A percentile compares a stretch with the other conserved stretches of the same genome.
These are phyloP conservation scores for Tanaodytes sp. DNA, from an alignment of 2,888 invertebrate genomes.

Conservation along the genomic window DNA sequence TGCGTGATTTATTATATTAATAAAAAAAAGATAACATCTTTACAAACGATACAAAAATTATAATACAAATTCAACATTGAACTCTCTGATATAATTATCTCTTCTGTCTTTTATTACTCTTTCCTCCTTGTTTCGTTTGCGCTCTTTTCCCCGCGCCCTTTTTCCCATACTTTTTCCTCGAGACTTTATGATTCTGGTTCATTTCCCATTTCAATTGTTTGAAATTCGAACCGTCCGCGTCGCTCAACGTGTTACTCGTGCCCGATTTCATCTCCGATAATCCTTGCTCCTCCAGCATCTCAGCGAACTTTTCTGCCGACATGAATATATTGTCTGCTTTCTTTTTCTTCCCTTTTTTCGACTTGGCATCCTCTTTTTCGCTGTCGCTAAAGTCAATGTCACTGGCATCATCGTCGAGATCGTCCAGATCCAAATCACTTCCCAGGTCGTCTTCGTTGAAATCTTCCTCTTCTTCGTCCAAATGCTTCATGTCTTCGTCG, in stretches of 20 bases:
- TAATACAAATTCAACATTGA: background rate
- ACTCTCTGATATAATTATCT: conserved; percentile 40
- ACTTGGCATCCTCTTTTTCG: conserved; percentile 59
- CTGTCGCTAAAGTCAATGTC: conserved; percentile 72
- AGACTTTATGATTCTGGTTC: conserved; percentile 73
- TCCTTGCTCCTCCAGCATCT: conserved; percentile 88
- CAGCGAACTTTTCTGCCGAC: conserved; percentile 91
- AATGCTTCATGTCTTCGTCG: conserved; percentile 62
- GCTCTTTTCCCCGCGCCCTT: conserved; percentile 36
- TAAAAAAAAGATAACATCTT: too few relatives aligned
- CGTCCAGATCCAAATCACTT: conserved; percentile 63
- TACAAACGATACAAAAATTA: background rate
- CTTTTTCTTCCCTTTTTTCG: conserved; percentile 43
- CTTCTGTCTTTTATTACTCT: conserved; percentile 59
- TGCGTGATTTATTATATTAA: too few relatives aligned
- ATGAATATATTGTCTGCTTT: conserved; percentile 78
- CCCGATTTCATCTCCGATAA: conserved; percentile 76
- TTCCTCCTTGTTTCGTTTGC: conserved; percentile 22
- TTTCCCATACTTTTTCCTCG: conserved; percentile 49
- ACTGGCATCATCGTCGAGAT: conserved; percentile 72
- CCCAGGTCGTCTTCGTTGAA: conserved; percentile 51
- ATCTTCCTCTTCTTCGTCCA: conserved; percentile 59
- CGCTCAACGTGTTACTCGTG: conserved; percentile 81
- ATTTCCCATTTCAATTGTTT: conserved; percentile 90
- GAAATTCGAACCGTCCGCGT: conserved; percentile 83